Conservation (phyloP, 2,113 vertebrate genomes). For the Hypocryptadius cinnamomeus region DNA sequence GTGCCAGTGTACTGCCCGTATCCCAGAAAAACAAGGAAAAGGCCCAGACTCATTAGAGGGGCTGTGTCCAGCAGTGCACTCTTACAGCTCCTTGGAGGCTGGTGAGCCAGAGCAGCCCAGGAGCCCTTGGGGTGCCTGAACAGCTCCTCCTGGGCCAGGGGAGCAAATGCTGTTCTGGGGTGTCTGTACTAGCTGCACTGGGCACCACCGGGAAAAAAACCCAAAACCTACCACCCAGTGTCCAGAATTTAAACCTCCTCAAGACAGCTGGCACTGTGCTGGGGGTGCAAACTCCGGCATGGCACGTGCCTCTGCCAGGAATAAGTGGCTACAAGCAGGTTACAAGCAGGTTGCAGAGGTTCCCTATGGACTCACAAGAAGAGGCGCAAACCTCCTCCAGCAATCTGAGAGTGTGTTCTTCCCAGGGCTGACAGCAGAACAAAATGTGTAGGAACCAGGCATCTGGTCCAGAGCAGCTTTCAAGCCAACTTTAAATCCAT, state of each 20-base stretch:
- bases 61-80: background rate
- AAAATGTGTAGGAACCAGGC: background rate
- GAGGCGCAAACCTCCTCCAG: background rate
- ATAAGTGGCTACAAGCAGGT: fast-evolving
- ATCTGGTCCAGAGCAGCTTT: background rate
- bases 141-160: background rate
- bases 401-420: fast-evolving
- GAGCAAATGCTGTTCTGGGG: background rate
- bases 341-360: background rate
- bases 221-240: background rate
- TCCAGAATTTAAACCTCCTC: background rate
- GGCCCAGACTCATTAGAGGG: background rate
- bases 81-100: background rate
- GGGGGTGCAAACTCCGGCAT: background rate
- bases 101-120: background rate
- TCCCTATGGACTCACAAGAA: background rate
- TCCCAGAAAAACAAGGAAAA: background rate
- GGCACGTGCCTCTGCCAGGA: background rate
- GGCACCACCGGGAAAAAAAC: background rate
- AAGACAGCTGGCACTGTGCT: background rate
- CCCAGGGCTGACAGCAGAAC: background rate
- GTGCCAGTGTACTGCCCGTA: background rate
- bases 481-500: background rate
- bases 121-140: background rate
- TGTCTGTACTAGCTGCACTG: background rate